Evolutionary conservation across 2,888 invertebrate species (phyloP), one percentile per base, ranked within the genome.

Genomic region (Drymonia ruficornis): DNA sequence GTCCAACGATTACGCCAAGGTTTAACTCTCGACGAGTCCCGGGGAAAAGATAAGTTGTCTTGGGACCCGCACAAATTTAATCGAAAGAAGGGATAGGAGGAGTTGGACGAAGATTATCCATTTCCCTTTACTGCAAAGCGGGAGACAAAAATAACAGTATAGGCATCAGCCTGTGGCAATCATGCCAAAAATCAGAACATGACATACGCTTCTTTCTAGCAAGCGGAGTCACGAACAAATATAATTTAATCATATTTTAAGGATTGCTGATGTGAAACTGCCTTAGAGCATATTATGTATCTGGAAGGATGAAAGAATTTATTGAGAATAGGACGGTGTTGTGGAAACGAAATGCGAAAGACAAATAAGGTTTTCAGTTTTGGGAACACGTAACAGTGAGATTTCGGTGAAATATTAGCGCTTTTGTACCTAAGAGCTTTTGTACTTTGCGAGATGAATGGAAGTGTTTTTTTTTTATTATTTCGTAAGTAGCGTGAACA

Each of bases 311-410:
- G n/a, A 1, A 36, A 36, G n/a, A 36, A 36, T n/a, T n/a, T 36
- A 36, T 36, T 36, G n/a, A 36, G 36, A 49, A 18, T 29, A 11
- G 2, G 12, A 42, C 29, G 28, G 29, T 49, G 16, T 29, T 42
- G 34, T 40, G 40, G 7, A 42, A 29, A 28, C 18, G 42, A 42
- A 12, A 11, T 13, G 13, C 29, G 28, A 12, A 40, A 49, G 42
- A 18, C 49, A 49, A 49, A 42, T 29, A 36, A 36, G 36, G 36
- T n/a, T 36, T 36, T 36, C n/a, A 36, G 36, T 36, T 36, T 36
- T 36, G 36, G 36, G n/a, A 36, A n/a, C 36, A 36, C 36, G 36
- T 36, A n/a, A 36, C 1, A 36, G n/a, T 36, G 36, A n/a, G n/a
- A 36, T 36, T 36, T 36, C n/a, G n/a, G 36, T 36, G n/a, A 36